Percentiles rank a stretch among this genome's conserved stretches.
Evolutionary conservation across 2,797 vertebrate genomes (phyloP).

Genomic region (Lacerta viridis): DNA sequence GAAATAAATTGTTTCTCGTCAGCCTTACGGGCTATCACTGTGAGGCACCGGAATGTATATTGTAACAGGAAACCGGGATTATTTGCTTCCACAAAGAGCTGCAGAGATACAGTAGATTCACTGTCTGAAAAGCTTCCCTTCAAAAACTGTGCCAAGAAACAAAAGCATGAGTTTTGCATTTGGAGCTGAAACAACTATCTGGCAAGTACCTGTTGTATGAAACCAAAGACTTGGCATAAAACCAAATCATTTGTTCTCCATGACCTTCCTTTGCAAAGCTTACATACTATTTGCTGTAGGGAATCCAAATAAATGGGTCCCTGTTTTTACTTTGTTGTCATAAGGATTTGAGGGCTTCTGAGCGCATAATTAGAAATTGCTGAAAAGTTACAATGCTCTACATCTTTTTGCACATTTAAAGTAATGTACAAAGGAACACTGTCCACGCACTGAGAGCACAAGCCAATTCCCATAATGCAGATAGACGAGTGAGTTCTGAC

Average conservation of each 20-base stretch:
- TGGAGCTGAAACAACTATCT: background rate
- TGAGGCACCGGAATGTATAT: background rate
- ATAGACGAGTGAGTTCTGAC: background rate
- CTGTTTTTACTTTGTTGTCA: constrained; percentile 3
- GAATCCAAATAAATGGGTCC: background rate
- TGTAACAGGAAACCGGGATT: background rate
- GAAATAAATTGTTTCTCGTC: background rate
- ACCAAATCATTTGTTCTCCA: background rate
- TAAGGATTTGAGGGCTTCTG: background rate
- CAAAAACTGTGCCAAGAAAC: background rate
- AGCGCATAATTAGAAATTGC: background rate
- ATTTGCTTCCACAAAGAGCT: background rate
- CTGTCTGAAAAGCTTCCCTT: background rate
- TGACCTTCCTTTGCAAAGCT: background rate
- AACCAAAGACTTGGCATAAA: background rate
- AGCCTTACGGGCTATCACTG: background rate
- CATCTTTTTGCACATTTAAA: background rate
- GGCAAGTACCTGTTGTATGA: background rate
- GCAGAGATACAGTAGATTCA: background rate
- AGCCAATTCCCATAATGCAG: background rate
- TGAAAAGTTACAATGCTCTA: background rate
- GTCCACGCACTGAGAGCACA: background rate
- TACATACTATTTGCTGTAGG: background rate
- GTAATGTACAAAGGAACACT: background rate
- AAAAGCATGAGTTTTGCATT: background rate